Conservation (phyloP, 2,888 invertebrate genomes). For the Rhingia campestris region DNA sequence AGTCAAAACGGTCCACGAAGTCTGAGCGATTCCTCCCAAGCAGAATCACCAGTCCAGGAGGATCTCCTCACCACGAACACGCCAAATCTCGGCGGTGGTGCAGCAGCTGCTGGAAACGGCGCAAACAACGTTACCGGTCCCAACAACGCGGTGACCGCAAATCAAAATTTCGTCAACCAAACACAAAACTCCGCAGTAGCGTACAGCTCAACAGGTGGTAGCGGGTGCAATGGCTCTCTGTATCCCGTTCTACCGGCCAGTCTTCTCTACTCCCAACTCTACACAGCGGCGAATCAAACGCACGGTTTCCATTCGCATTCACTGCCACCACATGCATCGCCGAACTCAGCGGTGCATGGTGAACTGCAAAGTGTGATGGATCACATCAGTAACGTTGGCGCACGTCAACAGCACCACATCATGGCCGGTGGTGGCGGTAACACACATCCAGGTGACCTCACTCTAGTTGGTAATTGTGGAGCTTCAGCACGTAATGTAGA, state of each 20-base stretch:
- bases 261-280: slow-evolving; percentile 91
- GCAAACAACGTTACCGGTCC: slow-evolving; percentile 76
- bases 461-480: slow-evolving; percentile 82
- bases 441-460: slow-evolving; percentile 81
- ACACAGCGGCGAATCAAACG: slow-evolving; percentile 90
- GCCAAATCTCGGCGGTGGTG: slow-evolving; percentile 84
- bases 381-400: slow-evolving; percentile 87
- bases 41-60: slow-evolving; percentile 92
- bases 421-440: slow-evolving; percentile 82
- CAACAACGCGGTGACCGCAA: slow-evolving; percentile 79
- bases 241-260: slow-evolving; percentile 92
- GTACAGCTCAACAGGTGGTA: slow-evolving; percentile 83
- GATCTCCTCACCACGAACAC: slow-evolving; percentile 88
- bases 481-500: slow-evolving; percentile 82
- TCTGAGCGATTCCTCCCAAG: slow-evolving; percentile 91
- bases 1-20: slow-evolving; percentile 89
- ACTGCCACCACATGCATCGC: slow-evolving; percentile 86
- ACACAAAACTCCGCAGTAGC: slow-evolving; percentile 83
- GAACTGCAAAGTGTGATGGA: slow-evolving; percentile 90
- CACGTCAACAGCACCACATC: slow-evolving; percentile 83
- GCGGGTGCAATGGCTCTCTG: slow-evolving; percentile 88
- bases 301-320: slow-evolving; percentile 89
- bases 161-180: slow-evolving; percentile 84
- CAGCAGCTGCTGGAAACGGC: slow-evolving; percentile 75
- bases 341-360: slow-evolving; percentile 85